A percentile compares a stretch with the other conserved stretches of the same genome.
These are phyloP conservation scores for Gambusia affinis DNA, from an alignment of 2,113 vertebrate genomes.

Conservation along the genomic window DNA sequence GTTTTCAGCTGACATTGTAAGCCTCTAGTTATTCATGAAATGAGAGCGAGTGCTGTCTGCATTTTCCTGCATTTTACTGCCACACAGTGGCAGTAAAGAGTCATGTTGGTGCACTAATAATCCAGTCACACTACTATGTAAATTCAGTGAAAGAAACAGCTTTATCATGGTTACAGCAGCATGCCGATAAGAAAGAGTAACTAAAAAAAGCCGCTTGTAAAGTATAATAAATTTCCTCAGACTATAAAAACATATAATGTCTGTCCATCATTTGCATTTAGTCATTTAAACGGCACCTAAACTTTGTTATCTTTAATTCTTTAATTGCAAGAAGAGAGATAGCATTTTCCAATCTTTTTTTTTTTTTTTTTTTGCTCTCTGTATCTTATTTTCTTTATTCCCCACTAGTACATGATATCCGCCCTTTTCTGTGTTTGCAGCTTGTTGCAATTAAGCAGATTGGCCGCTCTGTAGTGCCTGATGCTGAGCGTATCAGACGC, in stretches of 20 bases:
- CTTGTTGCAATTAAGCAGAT: constrained; percentile 58
- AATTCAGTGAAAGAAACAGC: neutral
- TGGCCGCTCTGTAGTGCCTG: constrained; percentile 19
- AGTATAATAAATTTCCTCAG: neutral
- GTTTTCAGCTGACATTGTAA: constrained; percentile 13
- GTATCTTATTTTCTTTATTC: neutral
- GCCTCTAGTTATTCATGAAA: neutral
- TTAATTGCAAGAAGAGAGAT: too few relatives aligned
- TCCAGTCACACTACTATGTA: neutral
- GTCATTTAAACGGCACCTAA: neutral
- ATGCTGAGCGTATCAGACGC: constrained; percentile 59
- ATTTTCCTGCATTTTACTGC: neutral
- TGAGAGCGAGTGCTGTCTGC: constrained; percentile 15
- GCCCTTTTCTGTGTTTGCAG: constrained; percentile 14
- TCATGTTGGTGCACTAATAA: constrained; percentile 2
- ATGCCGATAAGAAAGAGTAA: constrained; percentile 5
- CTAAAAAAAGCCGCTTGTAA: neutral
- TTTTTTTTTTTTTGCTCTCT: neutral
- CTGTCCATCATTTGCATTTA: neutral
- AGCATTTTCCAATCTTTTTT: neutral
- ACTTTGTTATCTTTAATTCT: neutral
- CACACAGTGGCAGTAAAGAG: constrained; percentile 61
- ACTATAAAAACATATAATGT: neutral
- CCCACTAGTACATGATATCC: neutral
- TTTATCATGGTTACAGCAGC: neutral